phyloP scores from a whole-genome alignment of 53 echinoderm and acorn worm genomes.

The Henricia sp. region DNA sequence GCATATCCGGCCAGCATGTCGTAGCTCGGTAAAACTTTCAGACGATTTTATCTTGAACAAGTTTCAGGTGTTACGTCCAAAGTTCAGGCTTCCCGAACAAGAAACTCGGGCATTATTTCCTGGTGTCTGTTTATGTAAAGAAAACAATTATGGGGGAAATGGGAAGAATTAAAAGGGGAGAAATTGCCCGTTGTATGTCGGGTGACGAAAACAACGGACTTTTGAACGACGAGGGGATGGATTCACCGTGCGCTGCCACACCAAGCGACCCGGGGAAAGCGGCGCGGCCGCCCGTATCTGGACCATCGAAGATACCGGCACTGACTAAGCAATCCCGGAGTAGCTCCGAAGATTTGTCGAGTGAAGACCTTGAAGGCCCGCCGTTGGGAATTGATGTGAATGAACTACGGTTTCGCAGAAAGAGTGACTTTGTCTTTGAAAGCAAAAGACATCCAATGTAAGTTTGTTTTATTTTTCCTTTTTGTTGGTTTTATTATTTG shows the following conservation, averaged over 20 bases:
- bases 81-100: not conserved
- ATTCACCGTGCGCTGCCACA: not conserved
- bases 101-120: not conserved
- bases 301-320: not conserved
- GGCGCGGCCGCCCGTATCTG: not conserved
- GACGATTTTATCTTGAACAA: constrained; percentile 3
- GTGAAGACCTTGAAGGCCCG: constrained; percentile 19
- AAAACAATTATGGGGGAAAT: constrained; percentile 31
- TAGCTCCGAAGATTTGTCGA: constrained; percentile 19
- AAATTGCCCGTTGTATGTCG: constrained; percentile 37
- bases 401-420: constrained; percentile 6
- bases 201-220: constrained; percentile 46
- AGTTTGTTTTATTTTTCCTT: not conserved
- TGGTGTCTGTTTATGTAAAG: not conserved
- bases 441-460: constrained; percentile 20
- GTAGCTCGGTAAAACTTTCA: too few species aligned
- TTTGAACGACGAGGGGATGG: not conserved
- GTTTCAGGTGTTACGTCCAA: constrained; percentile 6
- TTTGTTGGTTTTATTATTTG: not conserved
- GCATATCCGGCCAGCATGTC: too few species aligned
- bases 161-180: not conserved
- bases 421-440: constrained; percentile 14
- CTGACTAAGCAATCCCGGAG: constrained; percentile 38
- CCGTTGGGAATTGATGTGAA: not conserved
- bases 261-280: not conserved